Evolutionary conservation across 1,140 invertebrate species (phyloP), one percentile per base, ranked within the genome.

Genomic region (Papilio glaucus): DNA sequence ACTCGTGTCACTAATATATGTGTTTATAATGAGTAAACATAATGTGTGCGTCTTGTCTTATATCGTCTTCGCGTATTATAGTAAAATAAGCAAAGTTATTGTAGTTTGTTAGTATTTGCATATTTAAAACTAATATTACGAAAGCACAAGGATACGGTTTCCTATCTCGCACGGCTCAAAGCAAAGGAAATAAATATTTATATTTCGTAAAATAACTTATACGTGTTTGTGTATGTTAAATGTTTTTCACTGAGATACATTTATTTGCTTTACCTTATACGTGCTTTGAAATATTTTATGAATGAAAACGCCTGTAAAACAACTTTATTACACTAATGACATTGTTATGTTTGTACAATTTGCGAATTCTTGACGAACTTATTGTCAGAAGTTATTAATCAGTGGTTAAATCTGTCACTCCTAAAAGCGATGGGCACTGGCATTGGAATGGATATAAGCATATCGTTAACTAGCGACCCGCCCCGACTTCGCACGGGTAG

Each of bases 101-200:
- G 45, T 69, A 69, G 67, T 69, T 41, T 69, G 26, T 49, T 24
- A 49, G 45, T 69, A 53, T 69, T 69, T 41, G 63, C 39, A 68
- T 68, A 45, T 68, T 68, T 45, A 45, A 68, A 68, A 39, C 63
- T 26, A 68, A 68, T 68, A 26, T 68, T 69, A 69, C 67, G 67
- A 53, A 69, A 53, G 67, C 67, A 45, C 65, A 69, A 69, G 67
- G 67, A 53, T 69, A 57, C 33, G 45, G 67, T 53, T 69, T 69
- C 67, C 45, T 69, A 45, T 69, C 45, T 49, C 18, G 29, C 26
- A 69, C 2, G 2, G 29, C 29, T 33, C 29, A 33, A 33, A 53
- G 29, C n/a, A 29, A 33, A 26, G 26, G 41, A 53, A 49, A 53
- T 53, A 53, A 69, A 69, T 69, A 53, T 69, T 69, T 49, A 53